Conservation (phyloP, 2,888 invertebrate genomes). For the Blastobasis adustella region DNA sequence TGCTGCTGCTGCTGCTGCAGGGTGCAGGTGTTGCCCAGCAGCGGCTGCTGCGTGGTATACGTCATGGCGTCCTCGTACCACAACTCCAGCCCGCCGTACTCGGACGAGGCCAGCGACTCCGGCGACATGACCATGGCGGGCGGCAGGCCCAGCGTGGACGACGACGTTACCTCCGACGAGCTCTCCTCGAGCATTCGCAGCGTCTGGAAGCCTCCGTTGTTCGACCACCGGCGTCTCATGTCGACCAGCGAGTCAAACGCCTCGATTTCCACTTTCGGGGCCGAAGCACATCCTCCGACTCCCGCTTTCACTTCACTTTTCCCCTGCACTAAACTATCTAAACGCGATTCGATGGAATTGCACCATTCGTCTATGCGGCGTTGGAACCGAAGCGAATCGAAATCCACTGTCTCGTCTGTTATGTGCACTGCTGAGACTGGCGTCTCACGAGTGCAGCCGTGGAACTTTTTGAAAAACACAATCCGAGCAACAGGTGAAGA, state of each 20-base stretch:
- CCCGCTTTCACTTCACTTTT: slow-evolving; percentile 69
- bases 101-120: slow-evolving; percentile 83
- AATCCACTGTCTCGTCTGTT: slow-evolving; percentile 43
- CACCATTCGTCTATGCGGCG: slow-evolving; percentile 51
- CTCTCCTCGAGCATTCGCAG: slow-evolving; percentile 81
- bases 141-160: slow-evolving; percentile 82
- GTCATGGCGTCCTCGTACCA: slow-evolving; percentile 80
- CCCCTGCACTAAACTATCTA: slow-evolving; percentile 64
- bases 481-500: slow-evolving; percentile 54
- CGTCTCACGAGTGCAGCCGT: slow-evolving; percentile 20
- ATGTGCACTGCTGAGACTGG: slow-evolving; percentile 32
- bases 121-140: slow-evolving; percentile 85
- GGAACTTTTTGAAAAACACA: slow-evolving; percentile 49
- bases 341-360: slow-evolving; percentile 55
- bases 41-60: slow-evolving; percentile 59
- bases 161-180: slow-evolving; percentile 85
- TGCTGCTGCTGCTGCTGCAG: slow-evolving; percentile 67
- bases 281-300: slow-evolving; percentile 64
- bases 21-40: slow-evolving; percentile 63
- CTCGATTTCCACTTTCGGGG: slow-evolving; percentile 41
- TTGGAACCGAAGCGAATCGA: slow-evolving; percentile 51
- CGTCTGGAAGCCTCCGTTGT: slow-evolving; percentile 81
- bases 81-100: slow-evolving; percentile 86
- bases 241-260: slow-evolving; percentile 67
- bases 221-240: slow-evolving; percentile 87